These are phyloP conservation scores for Brachyptera risi DNA, from an alignment of 2,888 invertebrate genomes.

Conservation along the genomic window DNA sequence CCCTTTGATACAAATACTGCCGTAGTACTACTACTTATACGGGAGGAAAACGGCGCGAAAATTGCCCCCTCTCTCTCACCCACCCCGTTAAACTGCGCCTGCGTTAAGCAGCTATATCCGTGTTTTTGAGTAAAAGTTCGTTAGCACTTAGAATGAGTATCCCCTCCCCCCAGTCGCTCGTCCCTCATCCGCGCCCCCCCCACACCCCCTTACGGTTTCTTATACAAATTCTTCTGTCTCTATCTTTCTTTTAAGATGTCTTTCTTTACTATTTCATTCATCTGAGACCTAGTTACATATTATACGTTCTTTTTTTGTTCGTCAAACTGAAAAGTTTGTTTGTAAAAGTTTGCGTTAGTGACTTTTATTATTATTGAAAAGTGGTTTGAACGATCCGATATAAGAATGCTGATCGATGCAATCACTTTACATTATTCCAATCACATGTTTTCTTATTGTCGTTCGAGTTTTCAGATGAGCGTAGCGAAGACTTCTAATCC, in stretches of 20 bases:
- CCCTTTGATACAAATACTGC: not conserved
- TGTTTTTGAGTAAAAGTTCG: too few species aligned
- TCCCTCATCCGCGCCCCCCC: not conserved
- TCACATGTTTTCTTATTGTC: too few species aligned
- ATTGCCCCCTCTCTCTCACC: not conserved
- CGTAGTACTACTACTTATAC: too few species aligned
- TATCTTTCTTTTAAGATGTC: not conserved
- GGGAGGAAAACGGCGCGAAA: too few species aligned
- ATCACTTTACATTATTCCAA: too few species aligned
- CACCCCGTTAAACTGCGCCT: not conserved
- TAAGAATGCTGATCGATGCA: too few species aligned
- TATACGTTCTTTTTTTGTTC: not conserved
- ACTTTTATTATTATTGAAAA: too few species aligned
- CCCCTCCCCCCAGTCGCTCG: not conserved
- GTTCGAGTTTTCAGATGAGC: too few species aligned
- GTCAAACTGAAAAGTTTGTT: not conserved
- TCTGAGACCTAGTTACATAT: not conserved
- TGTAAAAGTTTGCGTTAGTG: not conserved
- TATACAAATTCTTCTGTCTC: not conserved
- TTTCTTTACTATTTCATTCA: conserved; percentile 10
- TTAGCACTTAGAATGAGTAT: conserved; percentile 13
- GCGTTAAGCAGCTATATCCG: too few species aligned
- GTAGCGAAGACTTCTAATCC: too few species aligned
- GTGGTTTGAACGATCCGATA: too few species aligned
- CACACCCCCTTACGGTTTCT: not conserved